phyloP scores from a whole-genome alignment of 1,140 invertebrate genomes.

The Zaprionus lachaisei region DNA sequence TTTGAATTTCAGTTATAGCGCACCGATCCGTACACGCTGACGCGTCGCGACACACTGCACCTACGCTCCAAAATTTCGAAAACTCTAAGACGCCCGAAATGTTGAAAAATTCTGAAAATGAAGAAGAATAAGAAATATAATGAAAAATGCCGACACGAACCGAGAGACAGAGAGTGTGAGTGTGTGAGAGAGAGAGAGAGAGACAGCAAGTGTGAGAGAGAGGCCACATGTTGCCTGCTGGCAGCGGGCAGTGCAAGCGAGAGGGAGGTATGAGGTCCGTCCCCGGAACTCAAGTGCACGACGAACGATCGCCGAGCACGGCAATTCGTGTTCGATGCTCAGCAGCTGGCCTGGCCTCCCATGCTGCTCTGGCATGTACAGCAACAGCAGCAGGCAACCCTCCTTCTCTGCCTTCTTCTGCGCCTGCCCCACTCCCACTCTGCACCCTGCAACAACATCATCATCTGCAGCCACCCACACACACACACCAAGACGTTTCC shows the following conservation, averaged over 20 bases:
- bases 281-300: slow-evolving; percentile 65
- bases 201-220: slow-evolving; percentile 26
- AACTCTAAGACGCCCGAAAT: slow-evolving; percentile 72
- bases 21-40: slow-evolving; percentile 75
- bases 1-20: slow-evolving; percentile 26
- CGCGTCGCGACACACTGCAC: slow-evolving; percentile 83
- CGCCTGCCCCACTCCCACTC: slow-evolving; percentile 7
- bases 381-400: not conserved
- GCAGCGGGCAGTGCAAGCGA: not conserved
- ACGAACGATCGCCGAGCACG: slow-evolving; percentile 60
- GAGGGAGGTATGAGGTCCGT: not conserved
- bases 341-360: slow-evolving; percentile 74
- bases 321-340: slow-evolving; percentile 73
- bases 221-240: slow-evolving; percentile 13
- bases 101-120: slow-evolving; percentile 75
- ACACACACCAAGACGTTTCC: slow-evolving; percentile 37
- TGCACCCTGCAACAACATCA: slow-evolving; percentile 23
- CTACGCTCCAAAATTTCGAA: slow-evolving; percentile 84
- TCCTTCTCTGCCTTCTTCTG: not conserved
- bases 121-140: slow-evolving; percentile 29
- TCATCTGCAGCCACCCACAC: slow-evolving; percentile 41
- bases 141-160: slow-evolving; percentile 46
- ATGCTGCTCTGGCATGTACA: slow-evolving; percentile 34
- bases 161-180: slow-evolving; percentile 16
- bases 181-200: slow-evolving; percentile 15